These are phyloP conservation scores for Drosophila quasianomalipes DNA, from an alignment of 2,888 invertebrate genomes.

Conservation along the genomic window DNA sequence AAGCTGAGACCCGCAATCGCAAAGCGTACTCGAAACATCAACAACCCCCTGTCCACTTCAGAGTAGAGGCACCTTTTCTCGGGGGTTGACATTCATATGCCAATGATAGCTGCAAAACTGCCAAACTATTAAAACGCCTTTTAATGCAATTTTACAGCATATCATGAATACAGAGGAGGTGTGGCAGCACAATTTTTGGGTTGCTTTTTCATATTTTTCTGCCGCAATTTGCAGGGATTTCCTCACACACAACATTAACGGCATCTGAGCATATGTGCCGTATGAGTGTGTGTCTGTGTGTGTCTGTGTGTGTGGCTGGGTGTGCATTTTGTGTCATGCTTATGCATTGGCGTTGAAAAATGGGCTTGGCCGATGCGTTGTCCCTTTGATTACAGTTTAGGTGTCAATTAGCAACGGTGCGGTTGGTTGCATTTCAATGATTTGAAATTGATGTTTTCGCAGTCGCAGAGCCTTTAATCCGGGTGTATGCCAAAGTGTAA, in stretches of 20 bases:
- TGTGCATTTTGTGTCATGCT: slow-evolving; percentile 37
- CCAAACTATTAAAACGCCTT: slow-evolving; percentile 71
- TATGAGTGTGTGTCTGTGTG: slow-evolving; percentile 18
- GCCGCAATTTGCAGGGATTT: slow-evolving; percentile 53
- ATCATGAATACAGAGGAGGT: slow-evolving; percentile 24
- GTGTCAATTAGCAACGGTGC: slow-evolving; percentile 81
- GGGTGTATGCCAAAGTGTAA: slow-evolving; percentile 6
- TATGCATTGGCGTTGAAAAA: slow-evolving; percentile 54
- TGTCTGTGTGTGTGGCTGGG: slow-evolving; percentile 19
- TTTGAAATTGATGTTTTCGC: slow-evolving; percentile 44
- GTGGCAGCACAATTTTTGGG: slow-evolving; percentile 44
- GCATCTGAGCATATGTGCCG: slow-evolving; percentile 24
- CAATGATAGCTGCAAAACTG: slow-evolving; percentile 66
- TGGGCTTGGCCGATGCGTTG: slow-evolving; percentile 54
- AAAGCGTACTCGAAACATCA: slow-evolving; percentile 7
- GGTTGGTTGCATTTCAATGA: slow-evolving; percentile 76
- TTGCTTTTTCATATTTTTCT: slow-evolving; percentile 56
- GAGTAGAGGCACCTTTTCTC: slow-evolving; percentile 6
- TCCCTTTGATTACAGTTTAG: slow-evolving; percentile 74
- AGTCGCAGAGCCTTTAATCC: slow-evolving; percentile 18
- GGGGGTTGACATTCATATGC: slow-evolving; percentile 62
- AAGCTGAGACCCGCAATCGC: slow-evolving; percentile 6
- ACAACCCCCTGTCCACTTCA: slow-evolving; percentile 34
- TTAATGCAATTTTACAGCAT: slow-evolving; percentile 54
- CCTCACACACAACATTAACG: slow-evolving; percentile 30